Evolutionary conservation across 1,140 invertebrate genomes (phyloP).

Genomic region (Pogonomyrmex californicus): DNA sequence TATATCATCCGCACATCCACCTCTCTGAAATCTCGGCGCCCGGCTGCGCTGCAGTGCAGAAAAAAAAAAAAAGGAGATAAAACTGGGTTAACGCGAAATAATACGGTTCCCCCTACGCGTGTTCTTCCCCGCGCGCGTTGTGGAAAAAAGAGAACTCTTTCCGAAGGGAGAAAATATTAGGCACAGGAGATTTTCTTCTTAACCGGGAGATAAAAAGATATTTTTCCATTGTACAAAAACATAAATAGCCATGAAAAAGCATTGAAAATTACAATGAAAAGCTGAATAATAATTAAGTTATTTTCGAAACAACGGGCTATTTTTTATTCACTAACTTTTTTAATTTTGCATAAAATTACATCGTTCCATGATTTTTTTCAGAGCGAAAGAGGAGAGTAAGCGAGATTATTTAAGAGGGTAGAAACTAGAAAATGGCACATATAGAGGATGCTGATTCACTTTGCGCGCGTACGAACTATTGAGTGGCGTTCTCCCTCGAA

Average conservation of each 20-base stretch:
- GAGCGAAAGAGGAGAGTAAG: not conserved
- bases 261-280: not conserved
- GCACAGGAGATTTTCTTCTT: not conserved
- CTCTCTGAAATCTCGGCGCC: constrained; percentile 43
- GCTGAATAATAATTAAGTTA: not conserved
- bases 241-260: not conserved
- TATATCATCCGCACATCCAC: constrained; percentile 77
- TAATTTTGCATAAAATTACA: constrained; percentile 13
- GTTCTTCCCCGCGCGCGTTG: not conserved
- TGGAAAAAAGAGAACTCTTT: constrained; percentile 7
- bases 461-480: constrained; percentile 19
- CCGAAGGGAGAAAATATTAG: constrained; percentile 33
- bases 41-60: not conserved
- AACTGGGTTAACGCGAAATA: constrained; percentile 76
- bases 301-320: not conserved
- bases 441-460: constrained; percentile 54
- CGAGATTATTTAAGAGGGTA: constrained; percentile 44
- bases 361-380: constrained; percentile 12
- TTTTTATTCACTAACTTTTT: not conserved
- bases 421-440: constrained; percentile 44
- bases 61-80: not conserved
- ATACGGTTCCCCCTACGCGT: constrained; percentile 55
- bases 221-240: not conserved
- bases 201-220: not conserved
- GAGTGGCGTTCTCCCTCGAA: constrained; percentile 20